Conservation (phyloP, 2,113 vertebrate species). For the Pollimyrus isidori region DNA sequence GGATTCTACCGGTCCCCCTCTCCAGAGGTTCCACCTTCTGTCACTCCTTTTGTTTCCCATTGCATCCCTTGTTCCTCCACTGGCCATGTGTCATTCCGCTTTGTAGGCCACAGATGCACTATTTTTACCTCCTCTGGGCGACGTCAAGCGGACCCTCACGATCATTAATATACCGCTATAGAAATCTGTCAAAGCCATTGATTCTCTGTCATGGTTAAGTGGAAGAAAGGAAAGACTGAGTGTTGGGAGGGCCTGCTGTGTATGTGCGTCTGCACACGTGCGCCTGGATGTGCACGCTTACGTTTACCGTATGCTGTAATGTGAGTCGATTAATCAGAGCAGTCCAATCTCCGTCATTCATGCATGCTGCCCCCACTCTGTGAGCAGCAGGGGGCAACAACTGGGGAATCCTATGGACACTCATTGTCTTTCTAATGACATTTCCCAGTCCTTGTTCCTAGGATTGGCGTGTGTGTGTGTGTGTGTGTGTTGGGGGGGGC, state of each 20-base stretch:
- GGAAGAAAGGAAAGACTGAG: not conserved
- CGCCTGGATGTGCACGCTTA: not conserved
- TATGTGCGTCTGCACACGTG: not conserved
- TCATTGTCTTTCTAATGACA: constrained; percentile 16
- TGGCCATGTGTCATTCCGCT: not conserved
- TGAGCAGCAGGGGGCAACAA: not conserved
- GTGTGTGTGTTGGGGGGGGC: not conserved
- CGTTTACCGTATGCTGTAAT: not conserved
- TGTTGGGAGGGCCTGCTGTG: not conserved
- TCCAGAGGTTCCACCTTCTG: not conserved
- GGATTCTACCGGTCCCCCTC: not conserved
- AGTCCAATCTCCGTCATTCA: not conserved
- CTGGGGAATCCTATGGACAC: not conserved
- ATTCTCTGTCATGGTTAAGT: not conserved
- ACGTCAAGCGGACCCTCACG: not conserved
- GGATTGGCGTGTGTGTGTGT: not conserved
- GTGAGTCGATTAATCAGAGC: not conserved
- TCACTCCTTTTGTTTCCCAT: not conserved
- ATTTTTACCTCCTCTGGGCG: not conserved
- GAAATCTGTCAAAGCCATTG: constrained; percentile 5
- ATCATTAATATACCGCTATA: not conserved
- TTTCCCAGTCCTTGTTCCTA: not conserved
- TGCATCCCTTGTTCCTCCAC: not conserved
- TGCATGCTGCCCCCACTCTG: not conserved
- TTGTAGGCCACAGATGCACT: not conserved